These are phyloP conservation scores for Ooceraea biroi DNA, from an alignment of 1,140 invertebrate genomes.

Conservation along the genomic window DNA sequence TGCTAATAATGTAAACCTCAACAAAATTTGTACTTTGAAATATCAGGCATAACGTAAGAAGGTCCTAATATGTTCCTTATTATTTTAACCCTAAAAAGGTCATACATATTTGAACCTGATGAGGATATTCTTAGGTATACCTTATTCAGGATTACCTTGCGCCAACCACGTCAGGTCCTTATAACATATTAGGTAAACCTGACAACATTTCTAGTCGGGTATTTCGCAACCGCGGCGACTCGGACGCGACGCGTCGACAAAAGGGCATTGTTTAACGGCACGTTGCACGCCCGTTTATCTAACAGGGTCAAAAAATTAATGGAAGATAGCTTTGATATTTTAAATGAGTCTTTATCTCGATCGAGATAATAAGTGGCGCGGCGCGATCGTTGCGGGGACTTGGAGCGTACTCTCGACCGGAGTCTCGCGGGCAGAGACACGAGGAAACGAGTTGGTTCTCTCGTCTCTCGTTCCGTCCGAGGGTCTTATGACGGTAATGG, in stretches of 20 bases:
- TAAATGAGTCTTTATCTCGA: conserved; percentile 54
- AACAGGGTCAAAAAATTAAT: conserved; percentile 14
- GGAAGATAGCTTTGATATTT: conserved; percentile 27
- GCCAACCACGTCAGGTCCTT: no score
- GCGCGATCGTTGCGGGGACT: conserved; percentile 26
- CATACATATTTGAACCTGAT: no score
- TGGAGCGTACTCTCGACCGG: neutral
- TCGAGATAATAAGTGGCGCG: conserved; percentile 52
- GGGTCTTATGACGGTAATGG: conserved; percentile 73
- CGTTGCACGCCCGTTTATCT: neutral
- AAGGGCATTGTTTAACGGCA: conserved; percentile 12
- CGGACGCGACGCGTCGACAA: neutral
- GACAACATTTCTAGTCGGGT: no score
- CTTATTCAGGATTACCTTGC: no score
- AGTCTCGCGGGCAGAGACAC: conserved; percentile 50
- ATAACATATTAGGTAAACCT: no score
- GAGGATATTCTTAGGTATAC: no score
- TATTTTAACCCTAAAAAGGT: no score
- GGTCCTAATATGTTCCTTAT: no score
- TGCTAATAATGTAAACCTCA: no score
- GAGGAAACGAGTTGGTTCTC: conserved; percentile 61
- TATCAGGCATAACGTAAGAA: no score
- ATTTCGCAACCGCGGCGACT: no score
- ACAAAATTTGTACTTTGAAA: no score
- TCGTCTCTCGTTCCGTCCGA: conserved; percentile 39